phyloP scores from a whole-genome alignment of 2,888 invertebrate species.

The Notodonta ziczac region DNA sequence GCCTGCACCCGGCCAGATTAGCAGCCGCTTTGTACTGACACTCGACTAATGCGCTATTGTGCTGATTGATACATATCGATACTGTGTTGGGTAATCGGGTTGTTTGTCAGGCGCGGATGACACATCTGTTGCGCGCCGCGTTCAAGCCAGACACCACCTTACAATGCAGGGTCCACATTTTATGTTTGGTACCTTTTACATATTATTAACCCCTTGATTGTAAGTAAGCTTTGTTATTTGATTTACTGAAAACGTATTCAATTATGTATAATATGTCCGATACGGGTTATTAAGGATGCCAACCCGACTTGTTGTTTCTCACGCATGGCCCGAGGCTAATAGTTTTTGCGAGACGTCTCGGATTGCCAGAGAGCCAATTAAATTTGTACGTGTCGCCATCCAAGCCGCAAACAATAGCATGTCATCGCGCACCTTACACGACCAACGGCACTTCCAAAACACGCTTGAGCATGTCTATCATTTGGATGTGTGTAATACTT shows the following conservation, averaged over 20 bases:
- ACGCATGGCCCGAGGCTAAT: constrained; percentile 14
- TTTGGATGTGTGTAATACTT: constrained; percentile 3
- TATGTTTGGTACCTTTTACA: no score
- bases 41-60: constrained; percentile 3
- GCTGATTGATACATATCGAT: background rate
- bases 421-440: background rate
- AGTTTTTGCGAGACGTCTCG: constrained; percentile 18
- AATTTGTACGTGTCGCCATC: constrained; percentile 5
- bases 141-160: no score
- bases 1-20: constrained; percentile 3
- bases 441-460: constrained; percentile 1
- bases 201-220: background rate
- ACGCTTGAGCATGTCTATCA: background rate
- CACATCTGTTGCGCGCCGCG: background rate
- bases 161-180: no score
- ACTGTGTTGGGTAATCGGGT: background rate
- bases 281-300: background rate
- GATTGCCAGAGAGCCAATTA: constrained; percentile 2
- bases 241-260: background rate
- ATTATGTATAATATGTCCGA: background rate
- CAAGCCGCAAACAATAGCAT: constrained; percentile 3
- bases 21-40: background rate
- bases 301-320: constrained; percentile 9
- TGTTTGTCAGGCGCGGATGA: background rate
- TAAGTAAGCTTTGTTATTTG: background rate